Evolutionary conservation across 1,140 invertebrate genomes (phyloP).

Genomic region (Orius insidiosus): DNA sequence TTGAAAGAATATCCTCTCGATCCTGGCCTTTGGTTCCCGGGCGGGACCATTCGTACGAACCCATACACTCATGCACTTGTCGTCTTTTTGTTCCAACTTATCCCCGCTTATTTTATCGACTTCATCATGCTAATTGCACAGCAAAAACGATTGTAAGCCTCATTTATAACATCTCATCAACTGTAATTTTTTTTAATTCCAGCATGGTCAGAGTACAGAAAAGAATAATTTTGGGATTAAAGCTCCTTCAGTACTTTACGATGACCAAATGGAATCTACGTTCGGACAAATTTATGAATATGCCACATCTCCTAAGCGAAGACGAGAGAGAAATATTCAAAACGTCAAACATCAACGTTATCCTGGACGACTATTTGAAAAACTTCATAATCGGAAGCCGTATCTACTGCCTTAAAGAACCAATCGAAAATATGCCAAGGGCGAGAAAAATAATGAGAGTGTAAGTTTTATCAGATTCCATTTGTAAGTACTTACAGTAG

Average conservation of each 20-base stretch:
- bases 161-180: neutral
- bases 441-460: constrained; percentile 52
- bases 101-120: constrained; percentile 45
- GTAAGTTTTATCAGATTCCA: constrained; percentile 30
- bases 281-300: constrained; percentile 31
- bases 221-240: constrained; percentile 30
- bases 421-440: constrained; percentile 52
- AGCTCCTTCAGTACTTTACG: constrained; percentile 52
- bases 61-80: constrained; percentile 32
- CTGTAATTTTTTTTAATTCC: constrained; percentile 6
- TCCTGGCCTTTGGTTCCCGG: constrained; percentile 42
- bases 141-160: constrained; percentile 45
- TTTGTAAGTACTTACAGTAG: no score
- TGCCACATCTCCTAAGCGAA: constrained; percentile 41
- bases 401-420: constrained; percentile 69
- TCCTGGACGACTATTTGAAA: constrained; percentile 40
- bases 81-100: constrained; percentile 37
- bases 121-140: constrained; percentile 34
- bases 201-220: constrained; percentile 36
- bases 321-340: constrained; percentile 31
- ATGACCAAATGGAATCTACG: constrained; percentile 48
- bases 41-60: constrained; percentile 38
- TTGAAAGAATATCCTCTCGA: constrained; percentile 33
- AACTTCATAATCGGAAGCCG: constrained; percentile 48
- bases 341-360: constrained; percentile 21